phyloP scores from a whole-genome alignment of 2,888 invertebrate species.

The Nemotelus nigrinus region DNA sequence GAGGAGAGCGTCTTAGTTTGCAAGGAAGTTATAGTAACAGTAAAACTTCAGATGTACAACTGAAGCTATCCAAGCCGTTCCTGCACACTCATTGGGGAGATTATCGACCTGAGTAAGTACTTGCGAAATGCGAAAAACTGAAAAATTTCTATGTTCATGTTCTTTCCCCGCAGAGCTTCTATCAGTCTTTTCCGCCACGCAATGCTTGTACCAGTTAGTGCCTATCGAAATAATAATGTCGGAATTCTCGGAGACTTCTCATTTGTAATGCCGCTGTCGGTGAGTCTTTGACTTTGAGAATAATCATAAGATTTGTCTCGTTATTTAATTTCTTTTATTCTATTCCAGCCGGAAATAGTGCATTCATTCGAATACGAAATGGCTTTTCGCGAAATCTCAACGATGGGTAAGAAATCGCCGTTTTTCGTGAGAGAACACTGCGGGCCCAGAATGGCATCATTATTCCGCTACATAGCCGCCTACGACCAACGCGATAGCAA shows the following conservation, averaged over 20 bases:
- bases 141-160: neutral
- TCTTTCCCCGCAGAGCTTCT: conserved; percentile 69
- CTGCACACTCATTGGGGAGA: conserved; percentile 71
- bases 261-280: conserved; percentile 70
- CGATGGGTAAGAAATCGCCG: conserved; percentile 77
- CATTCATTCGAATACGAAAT: conserved; percentile 92
- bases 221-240: conserved; percentile 80
- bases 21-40: conserved; percentile 89
- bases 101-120: conserved; percentile 71
- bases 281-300: conserved; percentile 62
- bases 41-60: conserved; percentile 81
- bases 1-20: conserved; percentile 84
- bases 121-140: conserved; percentile 11
- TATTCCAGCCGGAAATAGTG: conserved; percentile 66
- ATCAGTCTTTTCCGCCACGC: conserved; percentile 77
- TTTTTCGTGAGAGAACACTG: conserved; percentile 85
- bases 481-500: conserved; percentile 82
- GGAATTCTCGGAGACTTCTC: conserved; percentile 83
- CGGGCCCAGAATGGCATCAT: conserved; percentile 90
- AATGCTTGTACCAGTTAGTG: conserved; percentile 65
- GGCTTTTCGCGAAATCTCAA: conserved; percentile 80
- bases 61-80: conserved; percentile 86
- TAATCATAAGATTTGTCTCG: conserved; percentile 19
- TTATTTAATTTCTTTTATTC: neutral
- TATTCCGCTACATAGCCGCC: conserved; percentile 81